Percentiles rank a stretch among this genome's conserved stretches.
Evolutionary conservation across 2,113 vertebrate genomes (phyloP).

Genomic region (Sylvia atricapilla): DNA sequence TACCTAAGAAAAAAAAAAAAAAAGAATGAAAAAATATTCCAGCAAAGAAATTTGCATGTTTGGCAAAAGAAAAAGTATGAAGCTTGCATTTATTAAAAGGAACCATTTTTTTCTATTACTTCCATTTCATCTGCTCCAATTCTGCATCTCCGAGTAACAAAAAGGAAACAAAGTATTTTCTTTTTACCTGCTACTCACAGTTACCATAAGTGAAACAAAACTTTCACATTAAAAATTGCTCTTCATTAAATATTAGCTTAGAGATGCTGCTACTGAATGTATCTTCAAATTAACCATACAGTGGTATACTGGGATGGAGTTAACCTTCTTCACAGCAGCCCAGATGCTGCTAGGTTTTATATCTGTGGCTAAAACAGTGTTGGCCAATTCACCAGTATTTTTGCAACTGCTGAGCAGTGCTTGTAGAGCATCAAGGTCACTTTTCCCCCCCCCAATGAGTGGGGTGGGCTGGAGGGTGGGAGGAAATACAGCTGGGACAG

Average conservation of each 20-base stretch:
- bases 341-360: background rate
- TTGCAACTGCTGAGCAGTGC: background rate
- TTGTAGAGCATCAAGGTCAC: background rate
- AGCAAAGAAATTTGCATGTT: background rate
- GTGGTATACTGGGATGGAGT: background rate
- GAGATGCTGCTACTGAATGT: background rate
- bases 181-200: background rate
- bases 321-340: background rate
- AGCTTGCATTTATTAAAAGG: background rate
- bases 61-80: background rate
- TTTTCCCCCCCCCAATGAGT: background rate
- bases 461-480: background rate
- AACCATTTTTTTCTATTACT: background rate
- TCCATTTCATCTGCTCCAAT: background rate
- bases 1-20: background rate
- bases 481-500: background rate
- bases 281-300: background rate
- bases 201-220: background rate
- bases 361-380: rapidly evolving
- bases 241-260: background rate
- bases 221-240: background rate
- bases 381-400: background rate
- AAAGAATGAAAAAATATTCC: background rate
- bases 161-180: background rate
- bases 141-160: background rate